Evolutionary conservation across 2,888 invertebrate genomes (phyloP), one percentile per base, ranked within the genome.

Genomic region (Neoscelio sp.): DNA sequence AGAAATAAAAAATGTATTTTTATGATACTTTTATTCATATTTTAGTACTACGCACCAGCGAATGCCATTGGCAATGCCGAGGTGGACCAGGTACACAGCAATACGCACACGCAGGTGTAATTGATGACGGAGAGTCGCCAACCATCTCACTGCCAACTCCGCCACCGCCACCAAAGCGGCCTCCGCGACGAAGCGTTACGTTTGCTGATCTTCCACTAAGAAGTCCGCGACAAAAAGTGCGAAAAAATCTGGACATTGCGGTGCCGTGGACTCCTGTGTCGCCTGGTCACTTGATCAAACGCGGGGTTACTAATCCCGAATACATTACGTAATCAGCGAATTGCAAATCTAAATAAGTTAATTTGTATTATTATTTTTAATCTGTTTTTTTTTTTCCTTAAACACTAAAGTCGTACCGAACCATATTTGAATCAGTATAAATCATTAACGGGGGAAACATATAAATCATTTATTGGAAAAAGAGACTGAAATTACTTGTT

Each of bases 101-200:
- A 95, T 91, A 96, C 94, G 13, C 96, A 96, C 91, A 96, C 96
- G 83, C 96, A 96, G 91, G 96, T 96, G 92, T 96, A 95, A 95
- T 93, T 38, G 82, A 83, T 71, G 79, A 82, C 64, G 84, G 84
- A 80, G 62, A 65, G 7, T 88, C 89, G 44, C 86, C 89, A 28
- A 85, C 86, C 40, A 84, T 84, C 60, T 87, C 89, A 73, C 83
- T 88, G 80, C 89, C 89, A 81, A 87, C 89, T 48, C 86, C 87
- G 23, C 85, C 86, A 20, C 86, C 87, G 10, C 89, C 89, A 12
- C 86, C 88, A 44, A 85, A 86, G 26, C 83, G 88, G 54, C 87
- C 88, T 56, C 82, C 85, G n/a, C 85, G 89, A 64, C 85, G 90
- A 17, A 90, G 88, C 83, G 89, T 89, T n/a, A 90, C 90, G 2